Conservation (phyloP, 2,888 invertebrate species). For the Zhuqinia jingwanae region DNA sequence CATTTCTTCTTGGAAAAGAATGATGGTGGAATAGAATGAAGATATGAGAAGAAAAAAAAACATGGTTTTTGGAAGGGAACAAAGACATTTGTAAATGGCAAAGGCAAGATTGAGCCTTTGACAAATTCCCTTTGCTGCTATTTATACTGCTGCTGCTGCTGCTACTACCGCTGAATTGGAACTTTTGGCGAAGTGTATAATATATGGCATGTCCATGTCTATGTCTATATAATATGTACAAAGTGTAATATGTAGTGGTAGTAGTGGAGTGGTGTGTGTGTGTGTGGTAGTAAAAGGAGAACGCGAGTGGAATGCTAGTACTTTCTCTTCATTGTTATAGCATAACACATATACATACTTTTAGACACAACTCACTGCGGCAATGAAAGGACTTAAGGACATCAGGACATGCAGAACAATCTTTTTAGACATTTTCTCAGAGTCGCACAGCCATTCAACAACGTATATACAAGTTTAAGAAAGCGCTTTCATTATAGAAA, state of each 20-base stretch:
- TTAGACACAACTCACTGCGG: background rate
- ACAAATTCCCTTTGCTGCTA: conserved; percentile 4
- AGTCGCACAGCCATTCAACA: too few relatives aligned
- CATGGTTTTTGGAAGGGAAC: background rate
- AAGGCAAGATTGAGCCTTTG: conserved; percentile 6
- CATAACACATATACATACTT: background rate
- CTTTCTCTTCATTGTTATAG: conserved; percentile 22
- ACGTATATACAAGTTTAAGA: too few relatives aligned
- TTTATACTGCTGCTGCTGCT: conserved; percentile 2
- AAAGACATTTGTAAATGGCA: conserved; percentile 8
- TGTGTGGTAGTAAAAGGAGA: background rate
- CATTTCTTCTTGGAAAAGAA: background rate
- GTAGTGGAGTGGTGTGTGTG: too few relatives aligned
- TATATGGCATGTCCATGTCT: background rate
- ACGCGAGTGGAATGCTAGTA: background rate
- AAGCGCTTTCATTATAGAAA: background rate
- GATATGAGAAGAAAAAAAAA: background rate
- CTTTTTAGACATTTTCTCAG: too few relatives aligned
- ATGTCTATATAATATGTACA: background rate
- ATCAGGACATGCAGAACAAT: background rate
- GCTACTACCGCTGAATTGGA: too few relatives aligned
- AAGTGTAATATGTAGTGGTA: too few relatives aligned
- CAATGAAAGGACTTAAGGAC: background rate
- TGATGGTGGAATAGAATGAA: background rate
- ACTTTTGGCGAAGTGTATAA: background rate